These are phyloP conservation scores for Muscicapa comitata DNA, from an alignment of 2,797 vertebrate species.

Conservation along the genomic window DNA sequence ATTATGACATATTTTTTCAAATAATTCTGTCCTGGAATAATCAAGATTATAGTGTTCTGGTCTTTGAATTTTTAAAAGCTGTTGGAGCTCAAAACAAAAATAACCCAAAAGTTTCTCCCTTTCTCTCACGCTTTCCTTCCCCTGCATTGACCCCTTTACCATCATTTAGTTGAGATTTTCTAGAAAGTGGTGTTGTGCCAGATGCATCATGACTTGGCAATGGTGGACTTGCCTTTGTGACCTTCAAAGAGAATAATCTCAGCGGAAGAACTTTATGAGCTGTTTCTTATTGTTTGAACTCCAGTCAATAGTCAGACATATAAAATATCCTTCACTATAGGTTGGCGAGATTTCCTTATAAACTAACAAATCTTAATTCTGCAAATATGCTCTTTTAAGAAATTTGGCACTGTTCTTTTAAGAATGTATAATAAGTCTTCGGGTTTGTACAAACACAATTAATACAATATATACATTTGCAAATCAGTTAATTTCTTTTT, in stretches of 20 bases:
- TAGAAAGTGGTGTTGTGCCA: not conserved
- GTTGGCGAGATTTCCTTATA: not conserved
- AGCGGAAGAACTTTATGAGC: not conserved
- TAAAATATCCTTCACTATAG: not conserved
- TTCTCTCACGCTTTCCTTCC: not conserved
- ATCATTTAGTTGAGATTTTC: not conserved
- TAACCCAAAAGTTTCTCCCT: not conserved
- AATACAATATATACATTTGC: not conserved
- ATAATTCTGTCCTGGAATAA: not conserved
- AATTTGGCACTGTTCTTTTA: not conserved
- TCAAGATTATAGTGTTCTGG: not conserved
- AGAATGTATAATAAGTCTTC: not conserved
- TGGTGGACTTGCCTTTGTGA: not conserved
- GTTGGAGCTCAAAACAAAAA: not conserved
- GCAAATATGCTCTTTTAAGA: not conserved
- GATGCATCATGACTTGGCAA: not conserved
- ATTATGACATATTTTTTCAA: not conserved
- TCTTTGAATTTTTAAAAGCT: not conserved
- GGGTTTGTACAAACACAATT: not conserved
- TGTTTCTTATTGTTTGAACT: not conserved
- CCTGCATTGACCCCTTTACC: not conserved
- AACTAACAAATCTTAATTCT: not conserved
- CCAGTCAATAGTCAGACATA: not conserved
- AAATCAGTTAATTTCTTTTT: not conserved
- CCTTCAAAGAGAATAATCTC: not conserved